A percentile compares a stretch with the other conserved stretches of the same genome.
Evolutionary conservation across 2,797 vertebrate genomes (phyloP).

Genomic region (Cossypha polioptera): DNA sequence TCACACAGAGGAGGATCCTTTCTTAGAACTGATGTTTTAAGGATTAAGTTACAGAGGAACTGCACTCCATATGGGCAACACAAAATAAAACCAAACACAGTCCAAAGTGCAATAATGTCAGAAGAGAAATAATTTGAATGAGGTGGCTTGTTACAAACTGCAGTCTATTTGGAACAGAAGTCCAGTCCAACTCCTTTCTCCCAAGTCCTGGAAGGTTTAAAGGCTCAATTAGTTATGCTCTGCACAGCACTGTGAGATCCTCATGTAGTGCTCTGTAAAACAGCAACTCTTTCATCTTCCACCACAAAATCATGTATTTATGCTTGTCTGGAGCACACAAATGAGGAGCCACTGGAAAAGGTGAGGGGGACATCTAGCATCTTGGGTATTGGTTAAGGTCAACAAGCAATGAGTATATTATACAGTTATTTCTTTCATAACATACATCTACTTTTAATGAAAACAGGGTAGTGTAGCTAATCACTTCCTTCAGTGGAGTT

Average conservation of each 20-base stretch:
- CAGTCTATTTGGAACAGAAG: not conserved
- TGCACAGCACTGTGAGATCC: not conserved
- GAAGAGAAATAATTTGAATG: conserved; percentile 22
- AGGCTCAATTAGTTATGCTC: not conserved
- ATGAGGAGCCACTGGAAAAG: not conserved
- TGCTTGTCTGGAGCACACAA: not conserved
- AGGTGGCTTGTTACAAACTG: conserved; percentile 16
- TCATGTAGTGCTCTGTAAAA: not conserved
- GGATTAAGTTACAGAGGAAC: not conserved
- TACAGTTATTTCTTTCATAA: not conserved
- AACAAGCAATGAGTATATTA: not conserved
- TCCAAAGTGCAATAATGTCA: not conserved
- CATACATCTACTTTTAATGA: not conserved
- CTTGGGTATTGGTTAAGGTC: not conserved
- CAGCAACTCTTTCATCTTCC: not conserved
- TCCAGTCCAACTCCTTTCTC: not conserved
- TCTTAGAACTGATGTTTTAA: not conserved
- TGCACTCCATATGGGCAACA: not conserved
- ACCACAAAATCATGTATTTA: not conserved
- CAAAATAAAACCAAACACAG: conserved; percentile 13
- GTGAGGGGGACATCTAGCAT: not conserved
- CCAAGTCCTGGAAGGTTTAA: not conserved
- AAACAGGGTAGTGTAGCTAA: not conserved
- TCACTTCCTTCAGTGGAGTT: not conserved
- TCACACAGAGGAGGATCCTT: not conserved